These are phyloP conservation scores for Drosophila lacteicornis DNA, from an alignment of 1,140 invertebrate genomes.

Conservation along the genomic window DNA sequence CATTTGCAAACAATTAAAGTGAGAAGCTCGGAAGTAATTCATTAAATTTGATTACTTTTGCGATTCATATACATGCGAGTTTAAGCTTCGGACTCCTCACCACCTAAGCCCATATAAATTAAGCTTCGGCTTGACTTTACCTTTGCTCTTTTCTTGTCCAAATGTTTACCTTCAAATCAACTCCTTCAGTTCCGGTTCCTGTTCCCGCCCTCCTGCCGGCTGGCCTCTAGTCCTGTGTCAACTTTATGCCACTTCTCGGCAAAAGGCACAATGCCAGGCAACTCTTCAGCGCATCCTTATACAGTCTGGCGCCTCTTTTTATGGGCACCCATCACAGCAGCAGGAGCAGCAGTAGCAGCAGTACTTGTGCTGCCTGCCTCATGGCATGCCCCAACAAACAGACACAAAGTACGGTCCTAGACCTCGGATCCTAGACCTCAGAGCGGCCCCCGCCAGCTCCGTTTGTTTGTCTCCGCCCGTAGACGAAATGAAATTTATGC, in stretches of 20 bases:
- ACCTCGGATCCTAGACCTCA: conserved; percentile 55
- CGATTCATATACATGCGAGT: conserved; percentile 14
- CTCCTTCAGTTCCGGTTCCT: conserved; percentile 50
- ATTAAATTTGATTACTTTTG: conserved; percentile 23
- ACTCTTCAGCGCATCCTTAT: conserved; percentile 65
- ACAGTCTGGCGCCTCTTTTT: conserved; percentile 80
- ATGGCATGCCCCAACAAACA: conserved; percentile 68
- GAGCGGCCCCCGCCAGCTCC: conserved; percentile 12
- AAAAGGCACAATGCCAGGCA: conserved; percentile 70
- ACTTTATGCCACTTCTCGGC: conserved; percentile 73
- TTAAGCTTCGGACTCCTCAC: conserved; percentile 12
- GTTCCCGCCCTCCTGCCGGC: not conserved
- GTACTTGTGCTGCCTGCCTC: conserved; percentile 64
- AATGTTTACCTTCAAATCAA: conserved; percentile 78
- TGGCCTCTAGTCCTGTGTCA: conserved; percentile 64
- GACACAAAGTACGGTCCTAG: conserved; percentile 63
- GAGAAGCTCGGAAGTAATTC: conserved; percentile 15
- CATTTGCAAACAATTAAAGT: conserved; percentile 29
- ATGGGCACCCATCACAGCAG: conserved; percentile 62
- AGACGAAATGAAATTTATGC: conserved; percentile 83
- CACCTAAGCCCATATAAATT: conserved; percentile 32
- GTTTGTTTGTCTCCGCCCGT: conserved; percentile 40
- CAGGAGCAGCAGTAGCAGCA: conserved; percentile 15
- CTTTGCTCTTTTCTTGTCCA: conserved; percentile 71
- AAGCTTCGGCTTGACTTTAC: conserved; percentile 47